Evolutionary conservation across 1,140 invertebrate genomes (phyloP), one percentile per base, ranked within the genome.

Genomic region (Vollenhovia emeryi): DNA sequence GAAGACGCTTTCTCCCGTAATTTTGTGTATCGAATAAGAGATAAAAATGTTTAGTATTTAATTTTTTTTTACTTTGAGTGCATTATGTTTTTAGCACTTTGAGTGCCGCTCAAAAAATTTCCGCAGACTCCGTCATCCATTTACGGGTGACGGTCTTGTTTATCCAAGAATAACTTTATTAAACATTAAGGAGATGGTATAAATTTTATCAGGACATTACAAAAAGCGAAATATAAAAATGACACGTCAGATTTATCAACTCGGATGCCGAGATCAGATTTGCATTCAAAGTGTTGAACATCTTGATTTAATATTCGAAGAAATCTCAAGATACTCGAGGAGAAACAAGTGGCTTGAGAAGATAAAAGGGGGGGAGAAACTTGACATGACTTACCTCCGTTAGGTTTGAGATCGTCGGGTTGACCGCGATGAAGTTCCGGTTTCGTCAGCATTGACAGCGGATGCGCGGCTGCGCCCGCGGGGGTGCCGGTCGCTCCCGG

Each of bases 361-460:
- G 4, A 21, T 9, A 33, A 36, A 50, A 50, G 27, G 43, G 30
- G n/a, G 36, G 8, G 11, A 45, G n/a, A 21, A 36, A 24, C 1
- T 36, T 74, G 15, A 8, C 8, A 30, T 6, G 48, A 95, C 96
- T 95, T 94, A 97, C 97, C 97, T 94, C 97, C 97, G 90, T 96
- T 96, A 13, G 96, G 95, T 91, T 97, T 97, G 30, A 96, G 94
- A 73, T 97, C 96, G 50, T 97, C 96, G 0, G 95, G 94, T 48
- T 94, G 94, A 60, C 94, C 93, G 73, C 97, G 94, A 92, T 97
- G 97, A 21, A 97, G 94, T 84, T 97, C 97, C n/a, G 97, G 96
- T 89, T 97, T 97, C 24, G 96, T 95, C 52, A 97, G 91, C 95
- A 97, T 96, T 15, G 95, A 96, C 1, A 98, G 95, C 1, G 97